Evolutionary conservation across 2,888 invertebrate species (phyloP).

Genomic region (Nymphalis polychloros): DNA sequence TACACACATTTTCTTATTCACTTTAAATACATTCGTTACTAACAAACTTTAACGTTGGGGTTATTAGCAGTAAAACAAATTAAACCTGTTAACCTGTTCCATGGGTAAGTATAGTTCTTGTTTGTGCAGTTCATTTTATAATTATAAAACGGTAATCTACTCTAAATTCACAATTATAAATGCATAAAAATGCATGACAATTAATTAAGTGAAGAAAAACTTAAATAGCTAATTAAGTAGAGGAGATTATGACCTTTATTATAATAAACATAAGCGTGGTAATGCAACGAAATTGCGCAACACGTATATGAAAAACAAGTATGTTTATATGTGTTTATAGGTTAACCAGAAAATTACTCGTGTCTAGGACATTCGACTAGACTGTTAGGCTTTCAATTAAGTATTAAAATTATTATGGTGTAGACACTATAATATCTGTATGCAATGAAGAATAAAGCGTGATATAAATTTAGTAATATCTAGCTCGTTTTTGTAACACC

Average conservation of each 20-base stretch:
- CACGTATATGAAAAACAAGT: background rate
- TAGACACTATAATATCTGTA: too few species aligned
- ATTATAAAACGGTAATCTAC: background rate
- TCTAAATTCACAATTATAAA: background rate
- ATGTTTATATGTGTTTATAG: background rate
- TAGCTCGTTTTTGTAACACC: too few species aligned
- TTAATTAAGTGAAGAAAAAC: slow-evolving; percentile 6
- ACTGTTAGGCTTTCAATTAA: background rate
- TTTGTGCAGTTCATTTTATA: background rate
- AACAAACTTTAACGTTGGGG: background rate
- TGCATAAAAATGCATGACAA: background rate
- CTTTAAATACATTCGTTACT: slow-evolving; percentile 4
- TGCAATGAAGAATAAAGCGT: too few species aligned
- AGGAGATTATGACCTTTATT: background rate
- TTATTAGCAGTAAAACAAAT: slow-evolving; percentile 2
- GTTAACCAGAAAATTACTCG: background rate
- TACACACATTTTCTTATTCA: background rate
- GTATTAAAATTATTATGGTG: background rate
- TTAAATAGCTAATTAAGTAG: slow-evolving; percentile 5
- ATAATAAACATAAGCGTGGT: background rate
- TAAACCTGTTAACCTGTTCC: background rate
- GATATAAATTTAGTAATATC: too few species aligned
- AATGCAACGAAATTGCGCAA: slow-evolving; percentile 2
- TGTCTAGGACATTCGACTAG: background rate
- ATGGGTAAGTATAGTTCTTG: background rate